Evolutionary conservation across 2,797 vertebrate species (phyloP).

Genomic region (Falco rusticolus): DNA sequence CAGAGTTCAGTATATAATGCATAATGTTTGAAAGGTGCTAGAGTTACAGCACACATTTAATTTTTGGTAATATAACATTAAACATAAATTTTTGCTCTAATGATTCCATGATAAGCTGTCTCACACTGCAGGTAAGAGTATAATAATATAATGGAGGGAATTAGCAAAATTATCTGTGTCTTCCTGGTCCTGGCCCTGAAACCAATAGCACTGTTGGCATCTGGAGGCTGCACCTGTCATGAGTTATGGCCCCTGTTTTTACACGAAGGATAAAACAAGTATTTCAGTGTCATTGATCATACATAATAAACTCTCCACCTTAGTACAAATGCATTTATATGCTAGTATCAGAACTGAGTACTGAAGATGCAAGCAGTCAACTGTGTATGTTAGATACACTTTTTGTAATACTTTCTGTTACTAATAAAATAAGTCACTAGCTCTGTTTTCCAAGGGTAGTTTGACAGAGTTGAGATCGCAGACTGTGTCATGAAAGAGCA

Average conservation of each 20-base stretch:
- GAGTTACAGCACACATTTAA: neutral
- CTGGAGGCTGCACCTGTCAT: constrained; percentile 39
- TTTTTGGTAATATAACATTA: neutral
- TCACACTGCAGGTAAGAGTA: neutral
- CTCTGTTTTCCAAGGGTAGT: constrained; percentile 46
- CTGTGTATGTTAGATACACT: constrained; percentile 45
- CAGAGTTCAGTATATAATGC: neutral
- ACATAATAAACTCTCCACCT: constrained; percentile 27
- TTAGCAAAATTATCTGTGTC: constrained; percentile 12
- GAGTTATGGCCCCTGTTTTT: constrained; percentile 46
- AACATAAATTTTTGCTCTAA: neutral
- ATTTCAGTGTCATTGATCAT: constrained; percentile 38
- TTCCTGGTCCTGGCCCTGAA: constrained; percentile 25
- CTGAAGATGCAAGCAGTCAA: constrained; percentile 66
- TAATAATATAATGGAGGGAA: neutral
- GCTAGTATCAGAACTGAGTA: neutral
- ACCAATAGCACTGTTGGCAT: constrained; percentile 24
- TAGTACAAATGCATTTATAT: constrained; percentile 44
- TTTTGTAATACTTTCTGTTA: constrained; percentile 60
- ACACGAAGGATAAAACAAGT: constrained; percentile 36
- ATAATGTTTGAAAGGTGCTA: neutral
- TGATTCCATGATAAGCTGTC: neutral
- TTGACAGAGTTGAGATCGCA: constrained; percentile 53
- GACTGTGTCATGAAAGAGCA: constrained; percentile 38
- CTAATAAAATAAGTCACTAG: constrained; percentile 64